Evolutionary conservation across 2,113 vertebrate species (phyloP).

Genomic region (Apus apus): DNA sequence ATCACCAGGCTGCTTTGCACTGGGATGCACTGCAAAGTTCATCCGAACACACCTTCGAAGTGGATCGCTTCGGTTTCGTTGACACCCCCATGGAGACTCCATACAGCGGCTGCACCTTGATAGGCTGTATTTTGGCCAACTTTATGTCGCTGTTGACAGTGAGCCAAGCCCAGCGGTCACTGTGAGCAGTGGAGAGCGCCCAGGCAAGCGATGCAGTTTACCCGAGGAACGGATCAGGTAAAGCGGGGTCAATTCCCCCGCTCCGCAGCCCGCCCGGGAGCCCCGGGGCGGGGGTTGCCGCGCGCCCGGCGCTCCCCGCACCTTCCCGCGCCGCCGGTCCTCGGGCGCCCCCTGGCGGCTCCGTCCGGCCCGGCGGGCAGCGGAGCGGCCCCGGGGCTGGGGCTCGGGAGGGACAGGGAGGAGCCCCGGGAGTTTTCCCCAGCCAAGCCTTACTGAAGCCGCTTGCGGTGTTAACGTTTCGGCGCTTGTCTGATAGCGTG

Average conservation of each 20-base stretch:
- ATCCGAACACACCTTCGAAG: accelerated
- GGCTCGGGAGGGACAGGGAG: background rate
- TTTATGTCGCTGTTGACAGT: background rate
- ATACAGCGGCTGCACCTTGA: accelerated
- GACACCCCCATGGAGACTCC: accelerated
- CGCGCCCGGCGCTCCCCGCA: too few relatives aligned
- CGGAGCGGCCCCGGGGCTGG: too few relatives aligned
- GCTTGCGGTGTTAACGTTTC: background rate
- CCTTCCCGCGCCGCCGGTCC: background rate
- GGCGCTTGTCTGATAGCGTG: background rate
- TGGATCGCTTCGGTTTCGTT: accelerated
- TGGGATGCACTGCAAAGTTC: too few relatives aligned
- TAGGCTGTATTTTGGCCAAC: accelerated
- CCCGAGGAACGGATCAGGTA: accelerated
- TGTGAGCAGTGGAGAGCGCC: background rate
- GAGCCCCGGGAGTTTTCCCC: background rate
- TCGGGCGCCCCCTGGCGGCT: conserved; percentile 2
- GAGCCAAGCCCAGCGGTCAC: background rate
- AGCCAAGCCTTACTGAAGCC: background rate
- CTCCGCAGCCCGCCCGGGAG: background rate
- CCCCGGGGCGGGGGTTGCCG: too few relatives aligned
- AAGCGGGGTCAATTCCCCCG: accelerated
- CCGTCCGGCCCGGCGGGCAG: too few relatives aligned
- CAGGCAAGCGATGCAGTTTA: background rate
- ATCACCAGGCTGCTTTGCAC: background rate